Conservation (phyloP, 2,888 invertebrate genomes). For the Mimumesa dahlbomi region DNA sequence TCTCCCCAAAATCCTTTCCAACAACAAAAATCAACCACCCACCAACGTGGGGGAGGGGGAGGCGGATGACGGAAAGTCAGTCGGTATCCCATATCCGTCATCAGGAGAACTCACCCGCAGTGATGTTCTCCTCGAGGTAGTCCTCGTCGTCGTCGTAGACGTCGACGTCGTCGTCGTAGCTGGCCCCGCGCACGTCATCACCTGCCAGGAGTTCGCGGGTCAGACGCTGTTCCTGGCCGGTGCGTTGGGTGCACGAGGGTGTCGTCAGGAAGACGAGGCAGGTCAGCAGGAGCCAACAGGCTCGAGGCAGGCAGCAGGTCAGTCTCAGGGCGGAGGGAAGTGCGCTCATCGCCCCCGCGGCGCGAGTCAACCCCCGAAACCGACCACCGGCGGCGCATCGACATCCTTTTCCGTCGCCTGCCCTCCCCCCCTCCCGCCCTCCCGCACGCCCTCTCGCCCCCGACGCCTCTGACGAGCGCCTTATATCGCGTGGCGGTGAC, state of each 20-base stretch:
- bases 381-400: conserved; percentile 79
- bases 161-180: conserved; percentile 74
- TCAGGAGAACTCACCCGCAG: conserved; percentile 74
- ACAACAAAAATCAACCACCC: too few species aligned
- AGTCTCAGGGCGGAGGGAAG: conserved; percentile 79
- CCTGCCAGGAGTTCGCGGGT: conserved; percentile 55
- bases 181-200: conserved; percentile 60
- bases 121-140: conserved; percentile 77
- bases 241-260: conserved; percentile 34
- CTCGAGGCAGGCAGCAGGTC: conserved; percentile 74
- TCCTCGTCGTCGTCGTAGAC: conserved; percentile 78
- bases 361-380: conserved; percentile 80
- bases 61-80: not conserved
- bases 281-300: conserved; percentile 66
- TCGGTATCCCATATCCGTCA: not conserved
- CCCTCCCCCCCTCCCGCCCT: conserved; percentile 56
- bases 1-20: too few species aligned
- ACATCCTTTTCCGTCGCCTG: conserved; percentile 75
- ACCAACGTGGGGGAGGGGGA: too few species aligned
- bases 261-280: conserved; percentile 65
- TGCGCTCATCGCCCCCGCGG: conserved; percentile 80
- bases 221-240: conserved; percentile 33
- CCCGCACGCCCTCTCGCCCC: conserved; percentile 50
- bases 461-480: conserved; percentile 46
- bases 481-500: conserved; percentile 29